Evolutionary conservation across 2,113 vertebrate species (phyloP).

Genomic region (Corvus hawaiiensis): DNA sequence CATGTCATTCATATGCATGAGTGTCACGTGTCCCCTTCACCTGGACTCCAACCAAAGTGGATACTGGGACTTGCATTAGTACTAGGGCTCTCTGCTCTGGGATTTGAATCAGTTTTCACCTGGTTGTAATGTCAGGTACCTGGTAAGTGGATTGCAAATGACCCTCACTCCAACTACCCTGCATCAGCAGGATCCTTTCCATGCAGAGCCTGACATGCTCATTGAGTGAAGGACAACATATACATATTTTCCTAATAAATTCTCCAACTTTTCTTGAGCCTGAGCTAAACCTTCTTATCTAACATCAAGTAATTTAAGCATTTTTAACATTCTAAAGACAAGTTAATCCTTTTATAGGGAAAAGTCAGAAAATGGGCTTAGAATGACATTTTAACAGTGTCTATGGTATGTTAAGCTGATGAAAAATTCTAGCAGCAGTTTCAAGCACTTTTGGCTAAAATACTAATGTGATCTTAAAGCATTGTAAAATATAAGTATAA

Average conservation of each 20-base stretch:
- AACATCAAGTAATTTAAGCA: constrained; percentile 45
- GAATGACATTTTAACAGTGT: constrained; percentile 56
- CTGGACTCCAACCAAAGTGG: neutral
- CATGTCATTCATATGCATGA: neutral
- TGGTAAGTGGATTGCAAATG: constrained; percentile 3
- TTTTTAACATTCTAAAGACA: constrained; percentile 62
- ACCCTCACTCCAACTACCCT: neutral
- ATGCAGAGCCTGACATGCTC: neutral
- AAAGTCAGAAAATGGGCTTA: constrained; percentile 59
- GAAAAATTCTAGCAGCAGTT: constrained; percentile 47
- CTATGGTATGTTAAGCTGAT: constrained; percentile 29
- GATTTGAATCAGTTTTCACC: neutral
- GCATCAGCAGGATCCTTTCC: neutral
- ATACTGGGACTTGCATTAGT: neutral
- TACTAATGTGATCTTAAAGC: neutral
- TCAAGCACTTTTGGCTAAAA: constrained; percentile 22
- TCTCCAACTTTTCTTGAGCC: neutral
- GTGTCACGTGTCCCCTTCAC: neutral
- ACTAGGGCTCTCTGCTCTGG: neutral
- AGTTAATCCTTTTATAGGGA: constrained; percentile 44
- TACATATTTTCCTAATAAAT: constrained; percentile 39
- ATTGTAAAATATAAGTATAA: neutral
- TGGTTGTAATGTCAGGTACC: neutral
- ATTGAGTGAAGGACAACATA: neutral
- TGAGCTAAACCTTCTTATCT: constrained; percentile 59